Evolutionary conservation across 2,797 vertebrate genomes (phyloP).

Genomic region (Pangasius djambal): DNA sequence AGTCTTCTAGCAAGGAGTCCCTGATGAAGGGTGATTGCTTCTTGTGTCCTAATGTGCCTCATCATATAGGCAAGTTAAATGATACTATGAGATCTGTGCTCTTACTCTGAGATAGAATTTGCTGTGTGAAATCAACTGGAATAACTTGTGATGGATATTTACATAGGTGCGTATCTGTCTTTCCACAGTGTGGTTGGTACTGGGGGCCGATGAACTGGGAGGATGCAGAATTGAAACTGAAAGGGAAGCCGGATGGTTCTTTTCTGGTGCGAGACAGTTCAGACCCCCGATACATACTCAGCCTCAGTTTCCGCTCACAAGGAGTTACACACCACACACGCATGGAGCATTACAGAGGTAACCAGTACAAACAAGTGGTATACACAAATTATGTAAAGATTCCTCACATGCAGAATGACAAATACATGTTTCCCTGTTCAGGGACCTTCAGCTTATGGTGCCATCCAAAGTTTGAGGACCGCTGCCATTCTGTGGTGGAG

Average conservation of each 20-base stretch:
- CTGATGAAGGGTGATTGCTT: not conserved
- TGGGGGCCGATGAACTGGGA: conserved; percentile 99
- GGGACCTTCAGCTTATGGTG: conserved; percentile 90
- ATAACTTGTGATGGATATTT: not conserved
- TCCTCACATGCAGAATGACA: not conserved
- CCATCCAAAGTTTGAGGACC: conserved; percentile 92
- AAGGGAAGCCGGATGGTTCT: conserved; percentile 92
- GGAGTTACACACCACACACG: conserved; percentile 91
- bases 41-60: not conserved
- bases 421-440: conserved; percentile 49
- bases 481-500: conserved; percentile 97
- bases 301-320: conserved; percentile 96
- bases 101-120: not conserved
- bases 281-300: conserved; percentile 95
- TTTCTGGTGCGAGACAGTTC: conserved; percentile 96
- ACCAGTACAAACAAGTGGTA: conserved; percentile 33
- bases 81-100: not conserved
- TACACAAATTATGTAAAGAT: conserved; percentile 16
- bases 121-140: not conserved
- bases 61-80: not conserved
- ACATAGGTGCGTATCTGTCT: conserved; percentile 21
- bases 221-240: conserved; percentile 96
- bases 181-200: conserved; percentile 90
- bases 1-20: not conserved
- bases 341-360: conserved; percentile 88